A percentile compares a stretch with the other conserved stretches of the same genome.
phyloP scores from a whole-genome alignment of 35 echinoderm and acorn worm genomes.

The Strongylocentrotus purpuratus region DNA sequence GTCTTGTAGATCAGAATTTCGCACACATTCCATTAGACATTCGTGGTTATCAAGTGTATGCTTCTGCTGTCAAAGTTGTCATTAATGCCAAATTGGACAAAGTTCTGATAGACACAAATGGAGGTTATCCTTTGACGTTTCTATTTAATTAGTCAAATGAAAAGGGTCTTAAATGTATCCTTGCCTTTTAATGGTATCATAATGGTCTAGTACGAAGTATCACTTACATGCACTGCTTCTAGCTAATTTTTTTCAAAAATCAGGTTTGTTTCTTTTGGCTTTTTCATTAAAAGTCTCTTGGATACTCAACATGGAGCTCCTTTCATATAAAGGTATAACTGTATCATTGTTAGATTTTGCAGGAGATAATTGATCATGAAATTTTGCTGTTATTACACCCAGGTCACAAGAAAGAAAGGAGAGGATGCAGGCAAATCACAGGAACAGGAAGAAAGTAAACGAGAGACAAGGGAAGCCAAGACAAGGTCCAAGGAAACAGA shows the following conservation, averaged over 20 bases:
- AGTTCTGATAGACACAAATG: no score
- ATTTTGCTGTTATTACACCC: neutral
- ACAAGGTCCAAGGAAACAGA: constrained; percentile 56
- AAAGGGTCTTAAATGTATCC: no score
- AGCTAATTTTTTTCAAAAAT: neutral
- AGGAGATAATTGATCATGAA: neutral
- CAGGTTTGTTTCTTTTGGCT: neutral
- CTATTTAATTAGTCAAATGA: no score
- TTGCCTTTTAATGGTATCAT: no score
- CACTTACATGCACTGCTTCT: neutral
- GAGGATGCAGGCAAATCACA: neutral
- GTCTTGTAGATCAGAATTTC: no score
- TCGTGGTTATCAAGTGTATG: no score
- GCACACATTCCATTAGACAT: no score
- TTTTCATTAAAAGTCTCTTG: no score
- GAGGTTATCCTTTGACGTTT: no score
- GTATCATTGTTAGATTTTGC: neutral
- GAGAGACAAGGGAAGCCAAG: constrained; percentile 50
- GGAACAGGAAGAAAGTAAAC: constrained; percentile 48
- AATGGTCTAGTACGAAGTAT: no score
- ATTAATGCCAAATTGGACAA: no score
- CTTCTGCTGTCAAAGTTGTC: no score
- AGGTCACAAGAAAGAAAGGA: constrained; percentile 27
- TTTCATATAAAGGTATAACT: neutral
- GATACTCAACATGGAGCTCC: neutral